Base-by-base conservation (phyloP, 2,113 vertebrate genomes). In the Nymphicus hollandicus region DNA sequence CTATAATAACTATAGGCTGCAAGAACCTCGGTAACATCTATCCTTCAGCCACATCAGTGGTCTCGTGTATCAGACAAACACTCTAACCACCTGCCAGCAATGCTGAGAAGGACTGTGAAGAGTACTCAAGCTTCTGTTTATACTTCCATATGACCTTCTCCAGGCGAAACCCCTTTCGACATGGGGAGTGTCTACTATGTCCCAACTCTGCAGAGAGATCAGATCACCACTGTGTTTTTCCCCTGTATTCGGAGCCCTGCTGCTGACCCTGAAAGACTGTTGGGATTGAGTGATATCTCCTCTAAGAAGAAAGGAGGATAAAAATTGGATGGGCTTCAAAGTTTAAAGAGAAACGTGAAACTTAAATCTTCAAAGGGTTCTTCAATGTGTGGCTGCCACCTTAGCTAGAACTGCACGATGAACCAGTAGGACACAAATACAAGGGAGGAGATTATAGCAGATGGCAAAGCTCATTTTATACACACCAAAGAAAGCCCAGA, bases 311-410 rank as follows among this genome's bases (percentile, higher is more conserved):
- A 94, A 91, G 64, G 68, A 96, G 12, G 46, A 66, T 70, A 20
- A 46, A 72, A 81, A 89, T 89, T 15, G 19, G 23, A 29, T 46
- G 17, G 52, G 35, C 58, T 95, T 96, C 88, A 65, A 92, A 31
- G 80, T 88, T 63, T 70, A 96, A 96, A 95, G 83, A n/a, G 33
- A 70, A 94, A 88, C 65, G 80, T 49, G 52, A 70, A 94, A 87
- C 74, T 89, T 91, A 73, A 87, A 55, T 86, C 88, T 81, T 77
- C 84, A 93, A 94, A 92, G 70, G 89, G 80, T 49, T 50, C 58
- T 92, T 91, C 86, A 74, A 35, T 58, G 43, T 41, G n/a, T 91
- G 33, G 33, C 52, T 33, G 4, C 53, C 5, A 8, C 68, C 81
- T 97, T 88, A 39, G 44, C 58, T 88, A 77, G 64, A 88, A 60